Conservation (phyloP, 2,888 invertebrate species). For the Synanthedon andrenaeformis region DNA sequence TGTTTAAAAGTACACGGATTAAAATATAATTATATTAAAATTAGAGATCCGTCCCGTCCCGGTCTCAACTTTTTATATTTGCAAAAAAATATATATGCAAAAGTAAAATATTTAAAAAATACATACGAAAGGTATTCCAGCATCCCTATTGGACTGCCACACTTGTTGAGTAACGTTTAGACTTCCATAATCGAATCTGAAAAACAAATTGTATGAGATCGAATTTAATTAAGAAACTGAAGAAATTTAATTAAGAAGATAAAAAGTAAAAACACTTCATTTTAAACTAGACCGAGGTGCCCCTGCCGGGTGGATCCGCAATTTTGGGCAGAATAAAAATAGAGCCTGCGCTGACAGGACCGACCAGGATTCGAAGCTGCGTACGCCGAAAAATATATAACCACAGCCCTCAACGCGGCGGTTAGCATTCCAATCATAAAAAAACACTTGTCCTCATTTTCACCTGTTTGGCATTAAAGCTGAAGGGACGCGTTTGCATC, state of each 20-base stretch:
- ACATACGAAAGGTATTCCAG: conserved; percentile 82
- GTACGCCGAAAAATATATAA: too few relatives aligned
- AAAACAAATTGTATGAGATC: conserved; percentile 8
- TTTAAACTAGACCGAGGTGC: too few relatives aligned
- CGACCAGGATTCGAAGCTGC: too few relatives aligned
- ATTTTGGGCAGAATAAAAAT: too few relatives aligned
- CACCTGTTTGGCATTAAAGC: too few relatives aligned
- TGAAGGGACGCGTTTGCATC: too few relatives aligned
- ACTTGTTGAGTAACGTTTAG: conserved; percentile 74
- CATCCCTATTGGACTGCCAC: conserved; percentile 76
- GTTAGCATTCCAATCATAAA: too few relatives aligned
- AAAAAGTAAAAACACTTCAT: neutral
- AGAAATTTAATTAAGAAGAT: neutral
- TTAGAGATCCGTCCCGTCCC: too few relatives aligned
- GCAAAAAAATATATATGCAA: neutral
- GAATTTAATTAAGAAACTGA: neutral
- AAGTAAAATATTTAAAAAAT: neutral
- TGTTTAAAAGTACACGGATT: neutral
- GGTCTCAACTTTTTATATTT: neutral
- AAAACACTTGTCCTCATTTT: too few relatives aligned
- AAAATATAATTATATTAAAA: neutral
- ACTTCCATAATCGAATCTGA: conserved; percentile 74
- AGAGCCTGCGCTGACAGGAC: too few relatives aligned
- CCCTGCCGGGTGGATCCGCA: too few relatives aligned
- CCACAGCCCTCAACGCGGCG: too few relatives aligned